Percentiles rank a stretch among this genome's conserved stretches.
Evolutionary conservation across 1,140 invertebrate species (phyloP).

Genomic region (Uloborus diversus): DNA sequence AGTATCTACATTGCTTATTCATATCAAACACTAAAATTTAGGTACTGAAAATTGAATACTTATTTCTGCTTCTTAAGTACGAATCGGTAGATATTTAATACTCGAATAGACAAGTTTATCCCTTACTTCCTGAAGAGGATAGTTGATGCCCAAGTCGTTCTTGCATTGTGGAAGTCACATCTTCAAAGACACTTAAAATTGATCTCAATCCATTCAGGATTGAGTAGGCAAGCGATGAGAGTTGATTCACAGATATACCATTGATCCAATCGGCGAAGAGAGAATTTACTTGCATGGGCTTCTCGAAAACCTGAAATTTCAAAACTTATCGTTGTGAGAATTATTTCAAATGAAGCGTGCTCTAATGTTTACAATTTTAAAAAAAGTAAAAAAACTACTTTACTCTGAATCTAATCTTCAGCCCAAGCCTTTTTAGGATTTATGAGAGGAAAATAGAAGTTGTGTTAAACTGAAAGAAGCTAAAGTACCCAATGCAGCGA

Average conservation of each 20-base stretch:
- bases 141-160: neutral
- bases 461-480: too few species aligned
- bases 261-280: neutral
- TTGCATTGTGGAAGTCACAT: neutral
- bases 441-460: too few species aligned
- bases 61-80: too few species aligned
- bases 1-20: too few species aligned
- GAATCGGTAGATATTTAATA: too few species aligned
- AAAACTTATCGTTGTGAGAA: neutral
- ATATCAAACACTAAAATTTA: too few species aligned
- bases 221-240: neutral
- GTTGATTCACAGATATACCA: neutral
- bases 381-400: neutral
- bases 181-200: neutral
- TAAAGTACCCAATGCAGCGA: too few species aligned
- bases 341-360: neutral
- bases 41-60: too few species aligned
- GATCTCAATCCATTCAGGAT: neutral
- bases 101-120: too few species aligned
- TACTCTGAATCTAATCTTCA: neutral
- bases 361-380: neutral
- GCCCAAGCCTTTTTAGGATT: neutral
- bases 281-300: constrained; percentile 7
- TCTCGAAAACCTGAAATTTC: constrained; percentile 11
- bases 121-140: neutral